Conservation (phyloP, 2,113 vertebrate species). For the Macrotus californicus region DNA sequence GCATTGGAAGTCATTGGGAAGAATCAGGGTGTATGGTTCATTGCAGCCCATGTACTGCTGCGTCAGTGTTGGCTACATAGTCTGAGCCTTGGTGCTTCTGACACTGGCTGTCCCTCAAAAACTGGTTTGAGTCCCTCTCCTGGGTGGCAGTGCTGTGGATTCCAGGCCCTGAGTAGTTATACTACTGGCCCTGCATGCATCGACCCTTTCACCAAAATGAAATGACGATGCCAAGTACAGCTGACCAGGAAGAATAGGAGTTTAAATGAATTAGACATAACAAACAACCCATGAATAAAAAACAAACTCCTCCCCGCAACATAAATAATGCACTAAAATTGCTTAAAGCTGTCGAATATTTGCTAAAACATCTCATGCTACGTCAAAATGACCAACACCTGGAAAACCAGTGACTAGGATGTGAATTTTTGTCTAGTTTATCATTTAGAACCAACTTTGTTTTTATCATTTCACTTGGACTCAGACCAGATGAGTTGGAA, state of each 20-base stretch:
- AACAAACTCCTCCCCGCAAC: neutral
- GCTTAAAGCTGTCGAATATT: neutral
- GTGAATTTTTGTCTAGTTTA: neutral
- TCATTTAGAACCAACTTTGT: neutral
- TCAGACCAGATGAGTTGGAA: neutral
- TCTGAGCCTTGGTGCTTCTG: neutral
- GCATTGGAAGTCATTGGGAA: neutral
- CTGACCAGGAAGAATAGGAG: neutral
- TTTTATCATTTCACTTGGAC: neutral
- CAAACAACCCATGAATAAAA: neutral
- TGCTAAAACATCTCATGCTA: neutral
- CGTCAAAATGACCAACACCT: neutral
- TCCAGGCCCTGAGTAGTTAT: neutral
- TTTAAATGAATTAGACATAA: slow-evolving; percentile 22
- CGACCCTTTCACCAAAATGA: neutral
- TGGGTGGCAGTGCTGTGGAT: neutral
- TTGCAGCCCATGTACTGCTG: neutral
- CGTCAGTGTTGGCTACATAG: neutral
- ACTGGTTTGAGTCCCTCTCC: neutral
- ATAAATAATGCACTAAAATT: neutral
- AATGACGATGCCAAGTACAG: neutral
- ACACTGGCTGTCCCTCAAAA: neutral
- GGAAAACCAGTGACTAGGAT: neutral
- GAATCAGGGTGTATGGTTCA: neutral
- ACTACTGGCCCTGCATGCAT: neutral